Percentiles rank a stretch among this genome's conserved stretches.
phyloP scores from a whole-genome alignment of 1,140 invertebrate genomes.

The Pygmarrhopalites habei region DNA sequence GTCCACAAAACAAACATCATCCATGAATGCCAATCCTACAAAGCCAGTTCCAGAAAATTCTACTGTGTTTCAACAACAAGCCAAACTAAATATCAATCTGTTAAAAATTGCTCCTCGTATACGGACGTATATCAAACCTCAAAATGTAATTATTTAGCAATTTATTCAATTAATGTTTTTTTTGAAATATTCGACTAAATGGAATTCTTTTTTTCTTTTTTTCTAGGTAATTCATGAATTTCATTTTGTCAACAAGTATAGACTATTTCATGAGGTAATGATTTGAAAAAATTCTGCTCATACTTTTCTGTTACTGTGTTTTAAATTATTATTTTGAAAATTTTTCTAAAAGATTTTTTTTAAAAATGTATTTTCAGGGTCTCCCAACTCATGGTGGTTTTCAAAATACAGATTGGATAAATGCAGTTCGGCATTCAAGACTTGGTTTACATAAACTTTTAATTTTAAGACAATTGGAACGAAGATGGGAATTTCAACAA shows the following conservation, averaged over 20 bases:
- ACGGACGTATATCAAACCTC: constrained; percentile 23
- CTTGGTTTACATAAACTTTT: constrained; percentile 35
- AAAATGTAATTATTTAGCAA: too few relatives aligned
- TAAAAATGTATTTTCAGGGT: constrained; percentile 19
- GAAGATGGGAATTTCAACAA: constrained; percentile 35
- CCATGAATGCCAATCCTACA: not conserved
- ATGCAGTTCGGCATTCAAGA: constrained; percentile 26
- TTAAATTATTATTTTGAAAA: not conserved
- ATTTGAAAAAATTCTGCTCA: too few relatives aligned
- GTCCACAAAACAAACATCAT: not conserved
- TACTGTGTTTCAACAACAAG: not conserved
- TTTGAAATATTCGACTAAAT: too few relatives aligned
- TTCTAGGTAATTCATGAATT: constrained; percentile 40
- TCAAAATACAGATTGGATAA: constrained; percentile 31
- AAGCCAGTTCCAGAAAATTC: not conserved
- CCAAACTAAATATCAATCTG: constrained; percentile 11
- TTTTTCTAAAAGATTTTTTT: not conserved
- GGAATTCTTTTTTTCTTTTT: too few relatives aligned
- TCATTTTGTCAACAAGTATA: constrained; percentile 33
- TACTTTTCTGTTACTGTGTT: too few relatives aligned
- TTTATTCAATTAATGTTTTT: too few relatives aligned
- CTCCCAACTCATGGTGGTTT: too few relatives aligned
- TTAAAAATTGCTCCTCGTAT: constrained; percentile 32
- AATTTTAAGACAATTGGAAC: constrained; percentile 26
- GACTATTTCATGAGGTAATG: constrained; percentile 38